Evolutionary conservation across 2,888 invertebrate species (phyloP).

Genomic region (Idaea biselata): DNA sequence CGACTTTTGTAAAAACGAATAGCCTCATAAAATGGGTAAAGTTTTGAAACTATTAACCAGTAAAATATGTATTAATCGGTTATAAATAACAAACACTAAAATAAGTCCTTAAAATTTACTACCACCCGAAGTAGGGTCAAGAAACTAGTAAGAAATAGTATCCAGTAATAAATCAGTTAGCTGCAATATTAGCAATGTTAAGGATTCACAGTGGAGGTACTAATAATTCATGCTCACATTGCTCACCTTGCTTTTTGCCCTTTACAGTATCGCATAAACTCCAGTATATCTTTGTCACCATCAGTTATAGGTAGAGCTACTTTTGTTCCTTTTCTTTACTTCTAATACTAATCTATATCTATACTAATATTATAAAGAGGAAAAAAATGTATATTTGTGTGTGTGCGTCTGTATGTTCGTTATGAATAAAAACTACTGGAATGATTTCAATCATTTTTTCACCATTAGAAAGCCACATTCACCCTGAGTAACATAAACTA

Average conservation of each 20-base stretch:
- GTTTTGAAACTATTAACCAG: neutral
- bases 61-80: neutral
- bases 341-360: too few relatives aligned
- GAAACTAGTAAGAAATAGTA: slow-evolving; percentile 15
- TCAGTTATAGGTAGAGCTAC: too few relatives aligned
- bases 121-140: neutral
- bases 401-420: too few relatives aligned
- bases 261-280: slow-evolving; percentile 38
- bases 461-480: too few relatives aligned
- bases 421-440: too few relatives aligned
- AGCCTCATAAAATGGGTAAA: neutral
- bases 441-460: too few relatives aligned
- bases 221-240: slow-evolving; percentile 58
- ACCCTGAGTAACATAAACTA: too few relatives aligned
- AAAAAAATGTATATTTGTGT: too few relatives aligned
- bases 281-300: neutral
- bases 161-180: slow-evolving; percentile 15
- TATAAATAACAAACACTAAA: neutral
- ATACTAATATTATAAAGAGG: too few relatives aligned
- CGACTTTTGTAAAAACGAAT: too few relatives aligned
- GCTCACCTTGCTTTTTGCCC: slow-evolving; percentile 44
- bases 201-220: slow-evolving; percentile 36
- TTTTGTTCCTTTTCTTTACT: too few relatives aligned
- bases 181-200: slow-evolving; percentile 31
- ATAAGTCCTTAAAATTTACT: neutral